These are phyloP conservation scores for Argyresthia albistria DNA, from an alignment of 2,888 invertebrate genomes.

Conservation along the genomic window DNA sequence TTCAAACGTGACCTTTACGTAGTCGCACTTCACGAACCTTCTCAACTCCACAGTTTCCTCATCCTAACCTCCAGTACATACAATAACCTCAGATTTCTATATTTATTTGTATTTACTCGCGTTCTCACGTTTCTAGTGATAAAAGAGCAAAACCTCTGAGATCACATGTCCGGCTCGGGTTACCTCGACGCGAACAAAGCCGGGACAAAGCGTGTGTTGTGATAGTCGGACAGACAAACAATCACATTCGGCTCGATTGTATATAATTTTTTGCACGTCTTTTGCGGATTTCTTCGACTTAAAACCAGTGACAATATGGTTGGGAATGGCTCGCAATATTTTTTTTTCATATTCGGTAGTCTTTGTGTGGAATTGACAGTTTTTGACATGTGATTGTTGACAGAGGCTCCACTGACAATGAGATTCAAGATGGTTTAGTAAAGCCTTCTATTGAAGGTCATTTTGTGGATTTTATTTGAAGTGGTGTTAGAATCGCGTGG, in stretches of 20 bases:
- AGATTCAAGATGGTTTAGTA: no score
- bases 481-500: no score
- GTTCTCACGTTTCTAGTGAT: not conserved
- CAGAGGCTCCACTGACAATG: no score
- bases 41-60: not conserved
- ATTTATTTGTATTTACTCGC: not conserved
- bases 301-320: no score
- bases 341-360: not conserved
- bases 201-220: conserved; percentile 10
- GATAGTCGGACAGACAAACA: conserved; percentile 1
- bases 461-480: no score
- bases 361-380: conserved; percentile 4
- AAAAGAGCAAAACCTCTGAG: not conserved
- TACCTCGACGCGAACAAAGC: conserved; percentile 16
- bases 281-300: not conserved
- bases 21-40: not conserved
- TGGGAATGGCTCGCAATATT: not conserved
- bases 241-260: not conserved
- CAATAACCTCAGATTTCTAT: not conserved
- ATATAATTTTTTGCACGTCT: not conserved
- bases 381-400: not conserved
- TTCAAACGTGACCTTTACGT: no score
- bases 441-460: no score
- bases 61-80: not conserved
- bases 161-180: conserved; percentile 30